Evolutionary conservation across 2,888 invertebrate genomes (phyloP), one percentile per base, ranked within the genome.

Genomic region (Drosophila koepferae): DNA sequence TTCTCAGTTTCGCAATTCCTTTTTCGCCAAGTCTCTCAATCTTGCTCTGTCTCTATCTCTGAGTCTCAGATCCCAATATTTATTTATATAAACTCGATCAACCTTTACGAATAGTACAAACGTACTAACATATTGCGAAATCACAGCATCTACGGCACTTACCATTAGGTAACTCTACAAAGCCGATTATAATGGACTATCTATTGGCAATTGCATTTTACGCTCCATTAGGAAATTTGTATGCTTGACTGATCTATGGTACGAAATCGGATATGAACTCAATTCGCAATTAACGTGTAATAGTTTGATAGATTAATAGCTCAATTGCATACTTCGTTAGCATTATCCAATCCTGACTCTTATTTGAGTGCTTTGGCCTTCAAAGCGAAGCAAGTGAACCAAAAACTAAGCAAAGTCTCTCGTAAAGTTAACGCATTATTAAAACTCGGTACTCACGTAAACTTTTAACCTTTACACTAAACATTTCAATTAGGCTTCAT

Each of bases 401-500:
- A 34, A 34, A n/a, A 36, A 36, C 18, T 14, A 38, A 38, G 38
- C 38, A 20, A 36, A 53, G 20, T 10, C 38, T 20, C 36, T 16
- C 8, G 36, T 16, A 20, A 36, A 20, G 20, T 18, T 14, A 56
- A 56, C 56, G 20, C 44, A 14, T 14, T 48, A 28, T 46, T 40
- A 31, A 18, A 40, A 18, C 63, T 48, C 40, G 60, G 20, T 40
- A 31, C 63, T 31, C 59, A 41, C 31, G 31, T 38, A 31, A 28
- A 60, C 61, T 9, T 41, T 66, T 38, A 34, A 46, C 34, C 54
- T 66, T 34, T 41, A 54, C 12, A 34, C 54, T 23, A 34, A 54
- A 34, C 34, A 7, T 34, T 61, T 34, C 61, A 54, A 20, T 41
- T 41, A 54, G 36, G 23, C 49, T 41, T 36, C 34, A 54, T 40